These are phyloP conservation scores for Halcyon leucocephala DNA, from an alignment of 2,797 vertebrate genomes.

Conservation along the genomic window DNA sequence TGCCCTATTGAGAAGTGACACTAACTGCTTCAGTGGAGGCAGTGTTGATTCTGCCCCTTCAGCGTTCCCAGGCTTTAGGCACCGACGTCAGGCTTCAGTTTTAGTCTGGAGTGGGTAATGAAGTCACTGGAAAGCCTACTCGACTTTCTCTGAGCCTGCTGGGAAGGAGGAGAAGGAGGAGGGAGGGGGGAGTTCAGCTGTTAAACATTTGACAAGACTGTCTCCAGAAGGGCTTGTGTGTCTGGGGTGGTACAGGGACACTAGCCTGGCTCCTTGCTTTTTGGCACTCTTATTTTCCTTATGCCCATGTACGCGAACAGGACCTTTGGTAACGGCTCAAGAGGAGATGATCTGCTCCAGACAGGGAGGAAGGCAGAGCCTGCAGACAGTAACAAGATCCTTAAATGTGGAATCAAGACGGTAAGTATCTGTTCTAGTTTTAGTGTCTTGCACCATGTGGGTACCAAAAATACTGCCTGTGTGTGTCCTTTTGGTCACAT, in stretches of 20 bases:
- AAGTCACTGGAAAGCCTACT: slow-evolving; percentile 11
- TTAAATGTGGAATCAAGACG: not conserved
- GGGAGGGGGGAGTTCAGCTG: slow-evolving; percentile 24
- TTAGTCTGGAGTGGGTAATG: not conserved
- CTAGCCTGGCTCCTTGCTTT: not conserved
- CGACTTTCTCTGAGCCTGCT: not conserved
- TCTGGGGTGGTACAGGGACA: slow-evolving; percentile 5
- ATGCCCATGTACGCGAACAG: not conserved
- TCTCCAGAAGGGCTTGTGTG: not conserved
- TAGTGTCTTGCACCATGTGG: slow-evolving; percentile 19
- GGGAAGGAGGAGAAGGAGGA: not conserved
- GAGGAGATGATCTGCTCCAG: not conserved
- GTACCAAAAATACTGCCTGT: slow-evolving; percentile 57
- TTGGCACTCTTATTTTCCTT: slow-evolving; percentile 31
- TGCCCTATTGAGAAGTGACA: not conserved
- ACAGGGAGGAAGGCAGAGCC: slow-evolving; percentile 20
- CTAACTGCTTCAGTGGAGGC: not conserved
- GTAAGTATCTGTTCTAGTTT: slow-evolving; percentile 30
- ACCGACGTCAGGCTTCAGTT: not conserved
- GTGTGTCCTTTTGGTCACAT: slow-evolving; percentile 29
- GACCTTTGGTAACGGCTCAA: not conserved
- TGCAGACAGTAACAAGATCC: slow-evolving; percentile 59
- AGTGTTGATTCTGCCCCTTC: not conserved
- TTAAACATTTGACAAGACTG: slow-evolving; percentile 1
- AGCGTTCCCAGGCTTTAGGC: not conserved